Conservation (phyloP, 2,888 invertebrate genomes). For the Ectropis crepuscularia region DNA sequence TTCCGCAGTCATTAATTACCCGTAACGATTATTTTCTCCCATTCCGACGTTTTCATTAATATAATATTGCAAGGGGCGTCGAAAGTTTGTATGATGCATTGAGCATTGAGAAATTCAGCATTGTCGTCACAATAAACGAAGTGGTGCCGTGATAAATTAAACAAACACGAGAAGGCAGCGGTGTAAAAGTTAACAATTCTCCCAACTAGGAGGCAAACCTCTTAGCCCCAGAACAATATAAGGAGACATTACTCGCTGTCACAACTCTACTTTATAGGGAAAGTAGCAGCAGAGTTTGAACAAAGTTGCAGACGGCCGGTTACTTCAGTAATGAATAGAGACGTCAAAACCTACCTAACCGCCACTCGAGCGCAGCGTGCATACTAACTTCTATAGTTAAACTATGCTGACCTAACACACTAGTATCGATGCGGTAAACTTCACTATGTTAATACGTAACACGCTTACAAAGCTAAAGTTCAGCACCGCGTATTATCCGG, state of each 20-base stretch:
- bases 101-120: conserved; percentile 63
- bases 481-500: conserved; percentile 44
- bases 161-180: conserved; percentile 61
- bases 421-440: conserved; percentile 54
- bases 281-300: conserved; percentile 73
- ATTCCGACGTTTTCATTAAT: conserved; percentile 35
- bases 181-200: conserved; percentile 79
- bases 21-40: conserved; percentile 60
- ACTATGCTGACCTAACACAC: conserved; percentile 64
- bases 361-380: conserved; percentile 71
- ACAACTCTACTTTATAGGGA: conserved; percentile 82
- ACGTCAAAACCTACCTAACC: conserved; percentile 74
- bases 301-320: conserved; percentile 76
- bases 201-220: conserved; percentile 78
- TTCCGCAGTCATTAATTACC: conserved; percentile 67
- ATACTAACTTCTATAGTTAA: conserved; percentile 68
- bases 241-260: conserved; percentile 83
- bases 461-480: conserved; percentile 42
- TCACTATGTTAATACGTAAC: conserved; percentile 48
- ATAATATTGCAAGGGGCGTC: conserved; percentile 21
- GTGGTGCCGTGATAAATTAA: conserved; percentile 59
- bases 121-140: conserved; percentile 27
- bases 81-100: conserved; percentile 45
- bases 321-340: conserved; percentile 81
- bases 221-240: conserved; percentile 84